Base-by-base conservation (phyloP, 30 jellyfish, hydroid and myxozoan species). In the Aurelia aurita region DNA sequence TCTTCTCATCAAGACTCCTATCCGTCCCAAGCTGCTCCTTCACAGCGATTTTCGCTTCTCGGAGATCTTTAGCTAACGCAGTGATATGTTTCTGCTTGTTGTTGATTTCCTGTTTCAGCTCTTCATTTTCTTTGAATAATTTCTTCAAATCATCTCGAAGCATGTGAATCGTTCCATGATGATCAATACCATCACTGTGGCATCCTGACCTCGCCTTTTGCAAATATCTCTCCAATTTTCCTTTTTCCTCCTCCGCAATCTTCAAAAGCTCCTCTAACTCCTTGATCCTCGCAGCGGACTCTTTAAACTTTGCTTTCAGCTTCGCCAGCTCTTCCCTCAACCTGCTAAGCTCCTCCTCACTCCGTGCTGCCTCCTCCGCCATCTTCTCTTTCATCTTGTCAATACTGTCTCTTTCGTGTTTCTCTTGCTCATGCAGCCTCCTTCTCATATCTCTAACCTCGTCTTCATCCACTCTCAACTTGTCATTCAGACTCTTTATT, bases 131-230 rank as follows among this genome's bases (percentile, higher is more conserved):
- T 69, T 94, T 94, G 72, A 96, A 85, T 29, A 94, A 69, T 72
- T 86, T 88, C 87, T 94, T 94, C 61, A 94, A 49, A 49, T 94
- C 99, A 69, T 94, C 99, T 66, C 99, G 74, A 18, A 94, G 82
- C 97, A 94, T 74, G 74, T 94, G 99, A 20, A 94, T 94, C 19
- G 99, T 94, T 28, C 99, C 97, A 27, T 88, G 96, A 60, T 94
- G 93, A 58, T 94, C 97, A 49, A 80, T 87, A 0, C 89, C 95
- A 20, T 85, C 90, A 29, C 91, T 79, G 44, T 77, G 77, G 49
- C 92, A 85, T 3, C 96, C 93, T 2, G 94, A 54, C 23, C 97
- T 73, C 21, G 84, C 89, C 66, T 79, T 74, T 49, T 89, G 98
- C 32, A 96, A 57, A 74, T 94, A 86, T 62, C 85, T 94, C 90